Evolutionary conservation across 30 jellyfish, hydroid and myxozoan species (phyloP).

Genomic region (Pseudorhiza aurosa): DNA sequence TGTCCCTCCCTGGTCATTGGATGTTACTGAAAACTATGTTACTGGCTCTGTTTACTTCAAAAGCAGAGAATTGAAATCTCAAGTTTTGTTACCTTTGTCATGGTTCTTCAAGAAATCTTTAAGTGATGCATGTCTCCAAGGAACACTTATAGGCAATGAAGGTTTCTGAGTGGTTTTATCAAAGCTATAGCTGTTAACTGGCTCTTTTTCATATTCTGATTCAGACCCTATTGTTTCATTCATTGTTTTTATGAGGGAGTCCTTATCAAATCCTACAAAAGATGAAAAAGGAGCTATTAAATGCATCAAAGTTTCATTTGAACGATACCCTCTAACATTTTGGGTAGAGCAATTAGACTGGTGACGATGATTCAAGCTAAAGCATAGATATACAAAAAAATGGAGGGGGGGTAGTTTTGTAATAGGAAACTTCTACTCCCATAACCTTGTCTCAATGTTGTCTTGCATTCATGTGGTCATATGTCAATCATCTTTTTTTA

Average conservation of each 20-base stretch:
- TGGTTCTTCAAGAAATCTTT: slow-evolving; percentile 11
- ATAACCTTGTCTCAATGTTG: too few species aligned
- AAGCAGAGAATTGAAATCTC: neutral
- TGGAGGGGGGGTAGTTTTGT: too few species aligned
- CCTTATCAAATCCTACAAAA: slow-evolving; percentile 4
- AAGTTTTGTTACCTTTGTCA: slow-evolving; percentile 1
- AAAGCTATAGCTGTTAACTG: neutral
- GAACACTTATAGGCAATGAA: slow-evolving; percentile 14
- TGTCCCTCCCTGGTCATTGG: too few species aligned
- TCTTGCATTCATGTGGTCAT: too few species aligned
- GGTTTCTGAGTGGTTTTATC: neutral
- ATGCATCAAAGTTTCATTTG: neutral
- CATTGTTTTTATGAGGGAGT: neutral
- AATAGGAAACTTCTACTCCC: too few species aligned
- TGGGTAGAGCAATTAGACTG: too few species aligned
- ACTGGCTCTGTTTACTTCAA: neutral
- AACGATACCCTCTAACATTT: too few species aligned
- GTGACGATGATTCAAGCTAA: too few species aligned
- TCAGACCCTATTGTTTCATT: slow-evolving; percentile 28
- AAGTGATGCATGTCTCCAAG: slow-evolving; percentile 22
- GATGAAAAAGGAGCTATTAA: neutral
- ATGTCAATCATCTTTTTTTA: too few species aligned
- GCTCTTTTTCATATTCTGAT: slow-evolving; percentile 22
- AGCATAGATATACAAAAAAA: too few species aligned
- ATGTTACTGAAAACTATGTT: too few species aligned